phyloP scores from a whole-genome alignment of 2,888 invertebrate genomes.

The Choristoneura rosaceana region DNA sequence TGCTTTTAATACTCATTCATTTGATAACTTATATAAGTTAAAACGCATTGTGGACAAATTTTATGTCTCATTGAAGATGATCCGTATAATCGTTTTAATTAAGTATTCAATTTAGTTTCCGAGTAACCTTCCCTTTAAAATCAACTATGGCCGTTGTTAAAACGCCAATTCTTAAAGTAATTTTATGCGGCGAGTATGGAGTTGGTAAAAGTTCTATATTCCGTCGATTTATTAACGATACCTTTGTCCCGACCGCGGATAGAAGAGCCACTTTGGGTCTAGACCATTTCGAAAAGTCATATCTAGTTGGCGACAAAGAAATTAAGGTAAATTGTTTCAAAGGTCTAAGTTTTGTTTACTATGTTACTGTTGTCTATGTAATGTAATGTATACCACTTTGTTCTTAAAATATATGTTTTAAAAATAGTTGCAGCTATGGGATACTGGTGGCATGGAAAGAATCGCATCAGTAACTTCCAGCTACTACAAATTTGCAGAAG shows the following conservation, averaged over 20 bases:
- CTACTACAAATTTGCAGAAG: conserved; percentile 98
- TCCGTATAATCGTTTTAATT: conserved; percentile 40
- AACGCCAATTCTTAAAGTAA: conserved; percentile 95
- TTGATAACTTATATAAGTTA: not conserved
- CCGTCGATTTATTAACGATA: conserved; percentile 94
- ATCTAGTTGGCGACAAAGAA: conserved; percentile 90
- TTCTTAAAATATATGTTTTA: conserved; percentile 27
- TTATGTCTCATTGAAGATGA: conserved; percentile 41
- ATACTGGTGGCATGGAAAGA: conserved; percentile 98
- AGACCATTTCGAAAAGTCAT: conserved; percentile 95
- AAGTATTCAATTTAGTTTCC: conserved; percentile 35
- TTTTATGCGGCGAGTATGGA: conserved; percentile 97
- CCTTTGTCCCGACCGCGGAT: conserved; percentile 93
- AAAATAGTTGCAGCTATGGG: conserved; percentile 95
- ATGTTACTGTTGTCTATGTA: too few species aligned
- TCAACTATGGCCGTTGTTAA: conserved; percentile 90
- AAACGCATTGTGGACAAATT: conserved; percentile 15
- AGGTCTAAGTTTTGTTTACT: not conserved
- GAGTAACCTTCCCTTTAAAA: conserved; percentile 26
- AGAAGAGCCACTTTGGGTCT: conserved; percentile 95
- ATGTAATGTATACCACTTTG: not conserved
- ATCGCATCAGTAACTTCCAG: conserved; percentile 97
- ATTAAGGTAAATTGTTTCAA: conserved; percentile 87
- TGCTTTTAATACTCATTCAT: not conserved
- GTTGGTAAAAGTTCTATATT: conserved; percentile 98